A percentile compares a stretch with the other conserved stretches of the same genome.
phyloP scores from a whole-genome alignment of 2,797 vertebrate genomes.

The Alcedo quadribrachys region DNA sequence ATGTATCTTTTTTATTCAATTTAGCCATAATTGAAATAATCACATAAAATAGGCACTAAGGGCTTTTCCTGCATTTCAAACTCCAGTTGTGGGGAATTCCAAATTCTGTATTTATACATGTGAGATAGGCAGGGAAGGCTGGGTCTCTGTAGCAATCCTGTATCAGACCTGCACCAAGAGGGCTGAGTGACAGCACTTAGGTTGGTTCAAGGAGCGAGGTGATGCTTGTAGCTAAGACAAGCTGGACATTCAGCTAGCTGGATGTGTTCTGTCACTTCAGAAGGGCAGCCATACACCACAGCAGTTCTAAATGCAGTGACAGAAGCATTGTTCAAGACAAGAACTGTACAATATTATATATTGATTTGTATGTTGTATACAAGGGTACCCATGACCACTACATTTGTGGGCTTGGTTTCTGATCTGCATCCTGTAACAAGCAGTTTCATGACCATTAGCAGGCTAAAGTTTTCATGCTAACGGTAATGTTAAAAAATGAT shows the following conservation, averaged over 20 bases:
- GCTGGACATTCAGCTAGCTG: not conserved
- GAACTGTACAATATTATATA: not conserved
- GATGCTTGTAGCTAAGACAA: not conserved
- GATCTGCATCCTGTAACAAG: not conserved
- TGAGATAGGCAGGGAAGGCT: not conserved
- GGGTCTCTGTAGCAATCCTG: not conserved
- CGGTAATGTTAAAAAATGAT: not conserved
- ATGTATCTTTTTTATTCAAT: not conserved
- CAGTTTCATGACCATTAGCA: not conserved
- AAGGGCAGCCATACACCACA: not conserved
- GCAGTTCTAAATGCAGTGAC: not conserved
- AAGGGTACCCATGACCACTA: not conserved
- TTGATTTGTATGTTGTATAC: not conserved
- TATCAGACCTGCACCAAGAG: not conserved
- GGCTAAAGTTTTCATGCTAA: not conserved
- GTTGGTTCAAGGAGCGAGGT: not conserved
- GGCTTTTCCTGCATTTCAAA: not conserved
- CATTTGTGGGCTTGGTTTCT: not conserved
- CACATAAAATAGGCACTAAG: not conserved
- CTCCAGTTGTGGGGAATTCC: not conserved
- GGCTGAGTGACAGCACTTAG: not conserved
- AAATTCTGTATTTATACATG: not conserved
- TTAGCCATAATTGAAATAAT: not conserved
- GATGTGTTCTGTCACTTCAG: not conserved
- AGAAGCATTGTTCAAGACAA: not conserved